Evolutionary conservation across 2,113 vertebrate species (phyloP), one percentile per base, ranked within the genome.

Genomic region (Herpetotheres cachinnans): DNA sequence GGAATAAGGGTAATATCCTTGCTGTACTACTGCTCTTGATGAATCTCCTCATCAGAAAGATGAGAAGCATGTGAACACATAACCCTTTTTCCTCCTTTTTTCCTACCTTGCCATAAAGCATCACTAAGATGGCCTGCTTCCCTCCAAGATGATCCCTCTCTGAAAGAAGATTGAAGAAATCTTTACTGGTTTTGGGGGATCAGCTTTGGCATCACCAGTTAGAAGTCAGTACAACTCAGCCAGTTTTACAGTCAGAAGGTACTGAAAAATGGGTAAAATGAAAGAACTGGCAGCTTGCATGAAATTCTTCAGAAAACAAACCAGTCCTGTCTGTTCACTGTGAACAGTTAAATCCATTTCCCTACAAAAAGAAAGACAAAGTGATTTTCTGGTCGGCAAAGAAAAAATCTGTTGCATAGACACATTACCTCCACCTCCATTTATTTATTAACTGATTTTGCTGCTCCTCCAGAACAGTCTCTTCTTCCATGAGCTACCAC

Each of bases 201-300:
- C 20, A 32, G 18, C 34, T 86, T 89, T 42, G 63, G 19, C 72
- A 93, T 50, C 78, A 40, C 50, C 72, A 82, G 38, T 61, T 83
- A 73, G 36, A 90, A 88, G 30, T 59, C 72, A 89, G 65, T 14
- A 67, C 50, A 81, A 50, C 26, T 71, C 44, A 74, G 46, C 24
- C 69, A 86, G 55, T 73, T 95, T 90, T 90, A 34, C 34, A 81
- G 59, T 67, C 50, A 89, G 72, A 82, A 86, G 63, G 55, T 90
- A 42, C 52, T 86, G 82, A 84, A 94, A 91, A 92, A 81, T 56
- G 20, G 47, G 5, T 42, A 50, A 83, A 88, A 94, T 71, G 76
- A 93, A 86, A 88, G 76, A 93, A 66, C n/a, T 86, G 93, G 61
- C 80, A 93, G 36, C 85, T 90, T 97, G 74, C 47, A 86, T 67